Conservation (phyloP, 2,113 vertebrate species). For the Thinocorus orbignyianus region DNA sequence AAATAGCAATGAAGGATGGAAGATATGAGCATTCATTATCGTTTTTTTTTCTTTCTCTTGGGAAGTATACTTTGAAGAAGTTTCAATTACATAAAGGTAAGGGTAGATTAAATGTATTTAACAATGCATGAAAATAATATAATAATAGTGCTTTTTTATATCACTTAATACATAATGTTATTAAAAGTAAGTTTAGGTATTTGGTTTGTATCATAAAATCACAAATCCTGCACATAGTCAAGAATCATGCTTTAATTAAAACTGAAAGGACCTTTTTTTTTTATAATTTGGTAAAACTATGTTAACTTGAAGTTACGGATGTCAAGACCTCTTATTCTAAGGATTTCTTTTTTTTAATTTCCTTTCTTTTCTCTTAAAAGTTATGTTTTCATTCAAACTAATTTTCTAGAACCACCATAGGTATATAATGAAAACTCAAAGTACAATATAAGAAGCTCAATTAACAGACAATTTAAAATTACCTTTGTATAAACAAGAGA, state of each 20-base stretch:
- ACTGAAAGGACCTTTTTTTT: not conserved
- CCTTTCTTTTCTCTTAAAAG: not conserved
- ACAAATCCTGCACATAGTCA: not conserved
- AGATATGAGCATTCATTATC: not conserved
- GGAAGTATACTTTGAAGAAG: not conserved
- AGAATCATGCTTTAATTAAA: not conserved
- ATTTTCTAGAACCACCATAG: not conserved
- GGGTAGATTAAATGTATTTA: not conserved
- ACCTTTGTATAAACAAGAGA: not conserved
- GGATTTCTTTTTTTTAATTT: not conserved
- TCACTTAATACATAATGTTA: not conserved
- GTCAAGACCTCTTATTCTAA: not conserved
- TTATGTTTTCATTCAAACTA: not conserved
- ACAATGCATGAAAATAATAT: not conserved
- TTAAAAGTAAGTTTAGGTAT: not conserved
- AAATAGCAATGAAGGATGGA: not conserved
- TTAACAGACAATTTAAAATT: not conserved
- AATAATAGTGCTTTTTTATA: not conserved
- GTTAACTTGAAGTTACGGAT: not conserved
- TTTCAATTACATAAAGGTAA: not conserved
- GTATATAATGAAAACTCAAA: not conserved
- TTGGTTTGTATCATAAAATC: not conserved
- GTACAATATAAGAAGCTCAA: not conserved
- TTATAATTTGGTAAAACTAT: not conserved
- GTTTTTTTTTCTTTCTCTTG: not conserved